Evolutionary conservation across 2,113 vertebrate species (phyloP).

Genomic region (Salvelinus sp.): DNA sequence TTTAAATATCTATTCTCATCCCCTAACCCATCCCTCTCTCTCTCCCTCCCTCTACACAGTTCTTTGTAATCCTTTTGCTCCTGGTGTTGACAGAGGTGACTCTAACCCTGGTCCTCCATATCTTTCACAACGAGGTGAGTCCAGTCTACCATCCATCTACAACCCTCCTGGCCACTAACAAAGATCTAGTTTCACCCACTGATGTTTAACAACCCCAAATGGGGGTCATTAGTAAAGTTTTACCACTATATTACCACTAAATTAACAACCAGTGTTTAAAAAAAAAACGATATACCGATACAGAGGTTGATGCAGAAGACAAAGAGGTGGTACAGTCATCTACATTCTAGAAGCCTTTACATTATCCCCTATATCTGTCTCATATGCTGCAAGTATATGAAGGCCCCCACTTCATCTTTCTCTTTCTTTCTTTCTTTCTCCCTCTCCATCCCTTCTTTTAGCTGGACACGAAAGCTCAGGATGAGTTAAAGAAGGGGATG

Average conservation of each 20-base stretch:
- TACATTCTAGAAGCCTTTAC: too few relatives aligned
- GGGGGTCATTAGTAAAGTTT: background rate
- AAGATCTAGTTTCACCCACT: background rate
- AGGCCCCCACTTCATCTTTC: background rate
- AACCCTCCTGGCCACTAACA: background rate
- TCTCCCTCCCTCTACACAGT: constrained; percentile 61
- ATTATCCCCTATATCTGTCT: background rate
- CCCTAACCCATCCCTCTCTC: background rate
- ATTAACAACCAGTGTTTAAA: background rate
- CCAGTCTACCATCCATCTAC: constrained; percentile 12
- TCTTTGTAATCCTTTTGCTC: constrained; percentile 81
- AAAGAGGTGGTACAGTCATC: too few relatives aligned
- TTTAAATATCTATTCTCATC: background rate
- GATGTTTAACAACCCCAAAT: background rate
- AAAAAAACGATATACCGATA: background rate
- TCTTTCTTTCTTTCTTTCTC: background rate
- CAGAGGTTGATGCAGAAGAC: too few relatives aligned
- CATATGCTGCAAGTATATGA: background rate
- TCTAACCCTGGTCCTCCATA: constrained; percentile 71
- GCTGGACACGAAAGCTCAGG: constrained; percentile 78
- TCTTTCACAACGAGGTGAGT: constrained; percentile 76
- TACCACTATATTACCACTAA: background rate
- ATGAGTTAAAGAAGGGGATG: constrained; percentile 76
- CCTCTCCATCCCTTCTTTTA: constrained; percentile 23
- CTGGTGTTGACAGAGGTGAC: constrained; percentile 79